phyloP scores from a whole-genome alignment of 2,797 vertebrate species.

The Eulemur coronatus region DNA sequence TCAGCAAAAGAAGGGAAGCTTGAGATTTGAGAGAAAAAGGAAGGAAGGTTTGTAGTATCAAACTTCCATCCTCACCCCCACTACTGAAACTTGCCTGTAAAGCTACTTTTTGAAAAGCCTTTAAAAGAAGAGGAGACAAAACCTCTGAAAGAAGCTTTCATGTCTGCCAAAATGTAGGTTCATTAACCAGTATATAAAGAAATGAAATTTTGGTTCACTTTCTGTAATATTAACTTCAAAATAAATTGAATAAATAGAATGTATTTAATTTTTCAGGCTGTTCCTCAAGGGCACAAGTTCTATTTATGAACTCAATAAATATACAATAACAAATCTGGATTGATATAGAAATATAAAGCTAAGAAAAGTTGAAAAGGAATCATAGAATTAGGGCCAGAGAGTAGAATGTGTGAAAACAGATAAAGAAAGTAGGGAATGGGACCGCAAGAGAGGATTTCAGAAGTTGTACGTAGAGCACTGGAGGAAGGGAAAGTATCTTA shows the following conservation, averaged over 20 bases:
- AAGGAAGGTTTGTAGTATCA: constrained; percentile 20
- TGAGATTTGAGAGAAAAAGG: constrained; percentile 54
- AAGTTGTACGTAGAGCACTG: neutral
- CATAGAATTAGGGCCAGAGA: neutral
- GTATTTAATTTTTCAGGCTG: constrained; percentile 68
- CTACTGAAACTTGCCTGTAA: constrained; percentile 17
- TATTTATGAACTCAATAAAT: constrained; percentile 61
- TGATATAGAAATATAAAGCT: constrained; percentile 45
- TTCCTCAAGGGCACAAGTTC: constrained; percentile 34
- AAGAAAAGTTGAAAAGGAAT: constrained; percentile 33
- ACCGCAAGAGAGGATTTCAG: neutral
- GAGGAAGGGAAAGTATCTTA: neutral
- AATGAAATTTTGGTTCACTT: constrained; percentile 68
- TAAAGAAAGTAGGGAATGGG: neutral
- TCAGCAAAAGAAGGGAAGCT: constrained; percentile 58
- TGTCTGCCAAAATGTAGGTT: constrained; percentile 62
- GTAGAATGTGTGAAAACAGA: neutral
- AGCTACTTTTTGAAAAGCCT: constrained; percentile 32
- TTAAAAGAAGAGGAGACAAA: neutral
- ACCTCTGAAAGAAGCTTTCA: constrained; percentile 56
- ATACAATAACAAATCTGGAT: constrained; percentile 37
- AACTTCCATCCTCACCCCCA: neutral
- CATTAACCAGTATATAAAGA: constrained; percentile 65
- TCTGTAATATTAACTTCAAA: constrained; percentile 66
- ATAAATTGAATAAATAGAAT: constrained; percentile 69